Evolutionary conservation across 2,888 invertebrate genomes (phyloP).

Genomic region (Leucozona laternaria): DNA sequence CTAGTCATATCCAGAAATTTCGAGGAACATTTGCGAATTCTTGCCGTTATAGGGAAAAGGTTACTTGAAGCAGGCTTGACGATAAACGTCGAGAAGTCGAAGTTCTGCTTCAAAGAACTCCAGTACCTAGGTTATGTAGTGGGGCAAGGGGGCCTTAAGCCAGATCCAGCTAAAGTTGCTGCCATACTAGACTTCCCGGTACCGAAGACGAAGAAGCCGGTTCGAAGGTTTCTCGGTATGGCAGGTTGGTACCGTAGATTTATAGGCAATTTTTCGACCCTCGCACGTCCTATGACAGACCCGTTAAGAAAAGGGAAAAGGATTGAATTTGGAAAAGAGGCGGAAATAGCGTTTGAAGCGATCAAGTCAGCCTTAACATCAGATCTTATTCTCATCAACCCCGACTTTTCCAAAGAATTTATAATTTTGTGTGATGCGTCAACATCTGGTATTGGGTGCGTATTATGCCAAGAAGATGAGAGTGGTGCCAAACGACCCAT

Average conservation of each 20-base stretch:
- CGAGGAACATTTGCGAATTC: neutral
- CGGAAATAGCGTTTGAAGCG: neutral
- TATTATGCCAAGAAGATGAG: slow-evolving; percentile 38
- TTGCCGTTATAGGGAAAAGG: neutral
- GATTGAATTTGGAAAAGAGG: neutral
- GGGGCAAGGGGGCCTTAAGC: no score
- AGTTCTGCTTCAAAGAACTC: neutral
- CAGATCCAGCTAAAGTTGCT: neutral
- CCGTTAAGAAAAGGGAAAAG: neutral
- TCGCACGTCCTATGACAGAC: neutral
- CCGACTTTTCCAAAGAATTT: slow-evolving; percentile 36
- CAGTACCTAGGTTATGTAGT: slow-evolving; percentile 14
- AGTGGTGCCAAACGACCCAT: slow-evolving; percentile 42
- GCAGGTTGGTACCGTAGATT: slow-evolving; percentile 17
- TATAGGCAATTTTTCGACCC: slow-evolving; percentile 4
- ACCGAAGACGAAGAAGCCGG: slow-evolving; percentile 52
- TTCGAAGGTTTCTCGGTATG: slow-evolving; percentile 64
- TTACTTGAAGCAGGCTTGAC: slow-evolving; percentile 19
- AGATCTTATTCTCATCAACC: neutral
- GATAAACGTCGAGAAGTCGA: slow-evolving; percentile 27
- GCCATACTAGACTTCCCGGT: neutral
- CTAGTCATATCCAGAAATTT: neutral
- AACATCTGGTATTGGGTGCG: neutral
- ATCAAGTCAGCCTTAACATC: neutral
- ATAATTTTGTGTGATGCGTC: no score